Evolutionary conservation across 1,140 invertebrate species (phyloP).

Genomic region (Pseudomyrmex flavicornis): DNA sequence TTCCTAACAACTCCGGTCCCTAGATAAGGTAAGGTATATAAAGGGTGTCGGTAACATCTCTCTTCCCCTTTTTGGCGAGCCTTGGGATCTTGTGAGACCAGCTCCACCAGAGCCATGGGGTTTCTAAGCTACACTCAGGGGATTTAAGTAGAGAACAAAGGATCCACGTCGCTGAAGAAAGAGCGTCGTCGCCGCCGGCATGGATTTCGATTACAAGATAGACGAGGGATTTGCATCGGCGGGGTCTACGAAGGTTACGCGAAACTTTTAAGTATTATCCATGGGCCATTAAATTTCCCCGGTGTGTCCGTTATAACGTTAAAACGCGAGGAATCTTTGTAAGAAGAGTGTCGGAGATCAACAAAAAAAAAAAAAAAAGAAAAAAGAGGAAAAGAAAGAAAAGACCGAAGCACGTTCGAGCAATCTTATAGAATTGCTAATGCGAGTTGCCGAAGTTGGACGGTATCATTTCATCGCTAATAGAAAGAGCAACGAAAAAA

Average conservation of each 20-base stretch:
- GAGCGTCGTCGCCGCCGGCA: conserved; percentile 17
- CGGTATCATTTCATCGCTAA: conserved; percentile 20
- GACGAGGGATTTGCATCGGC: conserved; percentile 70
- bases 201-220: conserved; percentile 75
- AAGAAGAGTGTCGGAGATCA: not conserved
- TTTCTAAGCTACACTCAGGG: conserved; percentile 75
- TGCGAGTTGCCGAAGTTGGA: conserved; percentile 13
- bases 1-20: conserved; percentile 33
- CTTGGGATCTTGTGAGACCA: conserved; percentile 28
- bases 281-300: conserved; percentile 55
- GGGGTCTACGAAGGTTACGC: conserved; percentile 40
- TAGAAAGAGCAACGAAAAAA: not conserved
- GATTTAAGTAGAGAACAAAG: conserved; percentile 77
- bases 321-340: conserved; percentile 9
- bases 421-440: conserved; percentile 44
- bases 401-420: not conserved
- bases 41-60: conserved; percentile 64
- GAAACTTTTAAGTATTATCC: conserved; percentile 69
- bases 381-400: not conserved
- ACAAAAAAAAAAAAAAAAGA: not conserved
- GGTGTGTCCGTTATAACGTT: conserved; percentile 30
- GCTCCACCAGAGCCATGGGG: conserved; percentile 21
- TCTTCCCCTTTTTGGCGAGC: not conserved
- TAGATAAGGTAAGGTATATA: conserved; percentile 14
- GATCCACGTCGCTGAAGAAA: conserved; percentile 62